Base-by-base conservation (phyloP, 2,113 vertebrate genomes). In the Hydrolagus affinis region DNA sequence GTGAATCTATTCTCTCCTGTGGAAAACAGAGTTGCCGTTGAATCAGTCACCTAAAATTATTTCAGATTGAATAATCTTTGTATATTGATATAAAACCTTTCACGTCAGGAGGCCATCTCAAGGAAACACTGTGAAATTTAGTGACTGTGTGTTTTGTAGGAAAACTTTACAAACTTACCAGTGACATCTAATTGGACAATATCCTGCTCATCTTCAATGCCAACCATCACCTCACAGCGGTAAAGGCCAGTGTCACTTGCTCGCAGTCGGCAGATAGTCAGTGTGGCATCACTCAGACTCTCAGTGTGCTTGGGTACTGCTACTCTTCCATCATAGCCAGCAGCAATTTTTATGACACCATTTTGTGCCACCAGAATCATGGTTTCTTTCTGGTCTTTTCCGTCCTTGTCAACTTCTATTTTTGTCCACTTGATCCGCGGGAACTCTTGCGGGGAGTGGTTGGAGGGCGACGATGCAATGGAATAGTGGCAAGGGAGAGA, bases 401-500 rank as follows among this genome's bases (percentile, higher is more conserved):
- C 93, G 2, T 87, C 91, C 77, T 89, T 90, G 74, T 94, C 92
- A 70, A 91, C 87, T 28, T 95, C 94, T 70, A 98, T 92, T 91
- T 95, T 99, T 86, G 95, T 97, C 98, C 98, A 99, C 90, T 99
- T 99, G 90, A 99, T 96, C 83, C 97, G 93, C 85, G 98, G 91
- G 90, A 94, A 92, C 87, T 99, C 96, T 1, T 88, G 91, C 15
- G 88, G 91, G 0, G 91, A 76, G 85, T 91, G 92, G 85, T 89
- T 92, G 88, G 88, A 90, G 86, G 93, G 90, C 60, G 95, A 91
- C 30, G 95, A 89, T 19, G 94, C 97, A 70, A 90, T 95, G 70
- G 95, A 95, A 88, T 98, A 98, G 91, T 91, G 94, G 88, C 98
- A 99, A 0, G 97, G 98, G 80, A 99, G 93, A 70, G 89, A 92